Base-by-base conservation (phyloP, 2,113 vertebrate genomes). In the Cathartes aura region DNA sequence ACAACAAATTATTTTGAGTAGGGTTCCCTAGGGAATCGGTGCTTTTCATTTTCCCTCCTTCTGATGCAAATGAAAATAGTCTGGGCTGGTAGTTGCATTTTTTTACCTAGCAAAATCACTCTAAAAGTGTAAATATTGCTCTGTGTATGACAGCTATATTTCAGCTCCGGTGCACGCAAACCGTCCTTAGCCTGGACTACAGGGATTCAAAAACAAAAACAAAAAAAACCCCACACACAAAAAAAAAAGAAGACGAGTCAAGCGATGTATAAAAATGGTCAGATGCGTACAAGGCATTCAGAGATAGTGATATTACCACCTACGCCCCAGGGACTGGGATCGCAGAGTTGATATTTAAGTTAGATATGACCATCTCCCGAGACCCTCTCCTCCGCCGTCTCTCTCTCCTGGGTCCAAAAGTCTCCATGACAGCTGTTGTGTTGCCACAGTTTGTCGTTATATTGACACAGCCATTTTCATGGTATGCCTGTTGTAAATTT, bases 401-500 rank as follows among this genome's bases (percentile, higher is more conserved):
- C 91, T 89, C 87, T 50, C 97, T 97, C 95, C 82, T 50, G 87
- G 89, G 90, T 42, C 97, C 98, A 98, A 95, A 97, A 98, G 96
- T 97, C 95, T 96, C 97, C 91, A 72, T 96, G 97, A 97, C 98
- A 98, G 98, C 98, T 98, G 98, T 97, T 94, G 94, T 74, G 97
- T 97, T 94, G 96, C 97, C 98, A 90, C 98, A 98, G 98, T 98
- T 98, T 98, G 98, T 97, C 95, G 85, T 98, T 98, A 98, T 98
- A 98, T 98, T 99, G 99, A 99, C 99, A 99, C 97, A 98, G 97
- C 98, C 99, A 99, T 98, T 99, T 99, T 98, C 99, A 99, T 98
- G 98, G 98, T 98, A 81, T 94, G 97, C 98, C 99, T 98, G 99
- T 99, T 98, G 98, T 99, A 99, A 99, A 99, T 99, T 98, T 99